Conservation (phyloP, 2,113 vertebrate species). For the Solea senegalensis region DNA sequence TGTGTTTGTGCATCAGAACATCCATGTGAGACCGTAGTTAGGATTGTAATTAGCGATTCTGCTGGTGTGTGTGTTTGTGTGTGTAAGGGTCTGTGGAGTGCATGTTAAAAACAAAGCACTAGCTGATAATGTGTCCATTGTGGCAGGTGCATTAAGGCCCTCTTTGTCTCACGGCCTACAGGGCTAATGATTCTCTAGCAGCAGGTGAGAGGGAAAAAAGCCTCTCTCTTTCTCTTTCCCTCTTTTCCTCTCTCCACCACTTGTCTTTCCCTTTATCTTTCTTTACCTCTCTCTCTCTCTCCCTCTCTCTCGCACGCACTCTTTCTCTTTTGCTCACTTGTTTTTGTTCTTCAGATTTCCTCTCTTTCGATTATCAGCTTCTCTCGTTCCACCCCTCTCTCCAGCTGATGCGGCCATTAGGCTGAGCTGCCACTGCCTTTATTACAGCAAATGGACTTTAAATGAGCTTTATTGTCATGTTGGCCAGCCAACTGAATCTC, state of each 20-base stretch:
- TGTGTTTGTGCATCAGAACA: constrained; percentile 12
- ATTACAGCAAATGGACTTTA: constrained; percentile 97
- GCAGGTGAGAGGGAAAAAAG: constrained; percentile 91
- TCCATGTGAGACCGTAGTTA: constrained; percentile 56
- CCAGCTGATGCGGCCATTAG: constrained; percentile 95
- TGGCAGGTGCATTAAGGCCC: constrained; percentile 90
- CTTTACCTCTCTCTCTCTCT: constrained; percentile 23
- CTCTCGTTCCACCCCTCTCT: constrained; percentile 81
- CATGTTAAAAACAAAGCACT: constrained; percentile 88
- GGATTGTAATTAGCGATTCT: constrained; percentile 83
- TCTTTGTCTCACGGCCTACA: constrained; percentile 93
- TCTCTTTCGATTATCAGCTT: constrained; percentile 74
- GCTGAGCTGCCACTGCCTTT: constrained; percentile 88
- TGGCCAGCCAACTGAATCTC: constrained; percentile 88
- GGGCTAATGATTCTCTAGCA: constrained; percentile 98
- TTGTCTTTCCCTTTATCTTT: constrained; percentile 60
- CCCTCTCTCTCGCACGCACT: constrained; percentile 55
- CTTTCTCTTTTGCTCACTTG: constrained; percentile 59
- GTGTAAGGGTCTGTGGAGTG: constrained; percentile 60
- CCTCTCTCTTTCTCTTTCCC: constrained; percentile 70
- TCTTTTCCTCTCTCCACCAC: constrained; percentile 48
- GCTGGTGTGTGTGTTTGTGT: constrained; percentile 24
- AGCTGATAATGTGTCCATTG: constrained; percentile 93
- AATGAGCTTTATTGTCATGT: constrained; percentile 93
- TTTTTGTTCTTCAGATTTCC: constrained; percentile 74